Percentiles rank a stretch among this genome's conserved stretches.
Conservation (phyloP, 2,797 vertebrate genomes). For the Emys orbicularis region DNA sequence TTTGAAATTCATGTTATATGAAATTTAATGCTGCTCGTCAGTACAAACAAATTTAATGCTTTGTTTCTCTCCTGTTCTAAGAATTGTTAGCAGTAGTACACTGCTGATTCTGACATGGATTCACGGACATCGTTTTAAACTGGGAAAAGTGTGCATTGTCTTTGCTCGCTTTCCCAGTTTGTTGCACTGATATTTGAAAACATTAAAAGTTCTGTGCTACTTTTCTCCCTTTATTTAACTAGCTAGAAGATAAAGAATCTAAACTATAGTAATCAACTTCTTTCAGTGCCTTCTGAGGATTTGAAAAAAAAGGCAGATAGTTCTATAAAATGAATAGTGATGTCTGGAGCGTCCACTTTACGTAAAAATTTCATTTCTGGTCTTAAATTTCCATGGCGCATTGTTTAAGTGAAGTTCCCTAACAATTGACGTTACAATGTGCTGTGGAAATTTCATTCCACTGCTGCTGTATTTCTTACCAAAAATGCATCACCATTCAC, state of each 20-base stretch:
- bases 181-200: neutral
- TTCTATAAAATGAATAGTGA: neutral
- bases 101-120: neutral
- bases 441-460: neutral
- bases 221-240: neutral
- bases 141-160: neutral
- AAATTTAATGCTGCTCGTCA: neutral
- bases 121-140: neutral
- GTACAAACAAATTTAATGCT: no score
- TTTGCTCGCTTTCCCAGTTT: neutral
- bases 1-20: neutral
- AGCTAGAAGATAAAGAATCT: neutral
- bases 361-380: neutral
- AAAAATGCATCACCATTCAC: neutral
- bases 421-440: neutral
- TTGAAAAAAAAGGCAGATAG: fast-evolving
- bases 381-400: neutral
- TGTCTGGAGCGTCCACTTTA: neutral
- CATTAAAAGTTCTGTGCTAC: neutral
- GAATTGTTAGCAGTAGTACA: neutral
- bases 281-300: neutral
- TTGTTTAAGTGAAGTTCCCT: neutral
- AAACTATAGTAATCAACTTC: neutral
- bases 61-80: neutral
- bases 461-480: neutral